Evolutionary conservation across 2,113 vertebrate species (phyloP).

Genomic region (Chaetodon auriga): DNA sequence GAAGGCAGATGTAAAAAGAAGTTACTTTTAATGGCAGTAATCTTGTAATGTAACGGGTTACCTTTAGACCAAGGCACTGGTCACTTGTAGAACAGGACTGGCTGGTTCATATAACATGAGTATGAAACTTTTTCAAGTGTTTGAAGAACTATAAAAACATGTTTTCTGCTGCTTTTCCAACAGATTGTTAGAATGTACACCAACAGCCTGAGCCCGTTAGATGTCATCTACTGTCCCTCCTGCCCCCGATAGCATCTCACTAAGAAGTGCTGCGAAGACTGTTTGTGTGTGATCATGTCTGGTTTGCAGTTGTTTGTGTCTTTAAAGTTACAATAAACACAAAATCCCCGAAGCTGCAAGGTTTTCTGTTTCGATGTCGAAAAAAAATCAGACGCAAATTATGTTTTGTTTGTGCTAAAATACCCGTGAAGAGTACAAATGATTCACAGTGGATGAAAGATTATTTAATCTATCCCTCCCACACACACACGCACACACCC

Average conservation of each 20-base stretch:
- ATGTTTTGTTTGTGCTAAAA: constrained; percentile 16
- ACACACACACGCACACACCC: background rate
- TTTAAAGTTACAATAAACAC: background rate
- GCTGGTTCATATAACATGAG: background rate
- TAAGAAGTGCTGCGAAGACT: constrained; percentile 1
- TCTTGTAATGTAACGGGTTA: no score
- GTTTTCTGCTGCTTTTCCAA: constrained; percentile 2
- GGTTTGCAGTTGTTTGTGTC: constrained; percentile 1
- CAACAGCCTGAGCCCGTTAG: constrained; percentile 29
- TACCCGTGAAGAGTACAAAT: background rate
- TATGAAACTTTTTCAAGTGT: constrained; percentile 10
- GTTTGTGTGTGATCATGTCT: constrained; percentile 16
- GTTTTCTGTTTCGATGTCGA: background rate
- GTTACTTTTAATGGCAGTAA: no score
- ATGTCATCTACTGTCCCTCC: constrained; percentile 23
- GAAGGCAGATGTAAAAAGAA: no score
- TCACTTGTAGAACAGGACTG: background rate
- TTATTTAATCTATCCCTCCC: background rate
- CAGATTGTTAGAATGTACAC: constrained; percentile 20
- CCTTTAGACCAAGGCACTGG: background rate
- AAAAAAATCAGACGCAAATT: background rate
- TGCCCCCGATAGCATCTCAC: background rate
- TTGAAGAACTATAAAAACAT: background rate
- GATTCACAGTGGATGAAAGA: constrained; percentile 18
- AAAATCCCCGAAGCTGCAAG: background rate